These are phyloP conservation scores for Luperina nickerlii DNA, from an alignment of 2,888 invertebrate genomes.

Conservation along the genomic window DNA sequence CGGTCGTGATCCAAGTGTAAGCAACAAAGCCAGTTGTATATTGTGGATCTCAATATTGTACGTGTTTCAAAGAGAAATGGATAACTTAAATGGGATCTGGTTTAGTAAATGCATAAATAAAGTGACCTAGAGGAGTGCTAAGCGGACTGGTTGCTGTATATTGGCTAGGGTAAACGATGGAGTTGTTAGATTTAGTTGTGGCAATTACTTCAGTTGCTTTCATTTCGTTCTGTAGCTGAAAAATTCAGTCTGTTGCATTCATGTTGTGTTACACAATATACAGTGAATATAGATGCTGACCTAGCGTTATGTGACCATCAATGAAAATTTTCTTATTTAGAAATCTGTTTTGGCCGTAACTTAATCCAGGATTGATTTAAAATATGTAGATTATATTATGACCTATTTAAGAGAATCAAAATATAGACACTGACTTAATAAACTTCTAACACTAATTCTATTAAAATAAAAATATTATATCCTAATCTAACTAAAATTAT, in stretches of 20 bases:
- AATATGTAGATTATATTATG: background rate
- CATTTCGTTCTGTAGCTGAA: background rate
- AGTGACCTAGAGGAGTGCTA: conserved; percentile 13
- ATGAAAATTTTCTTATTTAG: too few species aligned
- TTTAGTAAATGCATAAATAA: conserved; percentile 55
- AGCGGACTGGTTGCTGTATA: background rate
- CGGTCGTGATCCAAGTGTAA: conserved; percentile 50
- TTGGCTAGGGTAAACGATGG: background rate
- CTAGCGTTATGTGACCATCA: background rate
- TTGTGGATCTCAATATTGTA: conserved; percentile 63
- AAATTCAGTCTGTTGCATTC: background rate
- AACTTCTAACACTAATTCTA: background rate
- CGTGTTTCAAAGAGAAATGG: conserved; percentile 60
- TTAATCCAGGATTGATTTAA: background rate
- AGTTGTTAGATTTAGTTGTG: conserved; percentile 1
- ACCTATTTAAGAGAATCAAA: background rate
- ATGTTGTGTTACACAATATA: background rate
- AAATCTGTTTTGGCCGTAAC: background rate
- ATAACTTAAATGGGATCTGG: conserved; percentile 50
- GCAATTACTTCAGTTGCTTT: conserved; percentile 1
- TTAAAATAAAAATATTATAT: background rate
- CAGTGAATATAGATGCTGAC: background rate
- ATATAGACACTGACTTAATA: background rate
- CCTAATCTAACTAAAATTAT: background rate
- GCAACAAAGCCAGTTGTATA: conserved; percentile 62